Conservation (phyloP, 1,140 invertebrate species). For the Danaus melanippus region DNA sequence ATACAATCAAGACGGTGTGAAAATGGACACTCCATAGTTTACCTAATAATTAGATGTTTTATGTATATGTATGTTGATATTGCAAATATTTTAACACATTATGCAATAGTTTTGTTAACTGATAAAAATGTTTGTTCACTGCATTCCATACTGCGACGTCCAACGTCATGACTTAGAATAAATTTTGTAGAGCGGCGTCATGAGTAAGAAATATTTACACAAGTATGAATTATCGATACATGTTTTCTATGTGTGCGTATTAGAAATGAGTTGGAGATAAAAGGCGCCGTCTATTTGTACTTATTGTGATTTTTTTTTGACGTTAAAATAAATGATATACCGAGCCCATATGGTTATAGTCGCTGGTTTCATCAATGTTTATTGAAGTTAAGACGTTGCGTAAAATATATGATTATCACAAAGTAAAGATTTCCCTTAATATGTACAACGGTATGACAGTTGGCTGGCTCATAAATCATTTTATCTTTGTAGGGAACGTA, state of each 20-base stretch:
- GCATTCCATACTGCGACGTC: constrained; percentile 32
- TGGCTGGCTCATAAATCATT: constrained; percentile 55
- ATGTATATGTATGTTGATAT: constrained; percentile 25
- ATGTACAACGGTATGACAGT: constrained; percentile 45
- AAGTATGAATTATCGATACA: constrained; percentile 27
- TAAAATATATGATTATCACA: constrained; percentile 31
- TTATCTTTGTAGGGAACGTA: constrained; percentile 28
- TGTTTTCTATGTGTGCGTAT: constrained; percentile 4
- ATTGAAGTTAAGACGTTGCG: constrained; percentile 25
- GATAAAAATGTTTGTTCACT: constrained; percentile 44
- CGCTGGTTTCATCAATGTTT: constrained; percentile 30
- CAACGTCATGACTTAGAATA: constrained; percentile 24
- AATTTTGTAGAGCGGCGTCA: constrained; percentile 21
- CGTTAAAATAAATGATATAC: constrained; percentile 23
- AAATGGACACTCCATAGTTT: constrained; percentile 23
- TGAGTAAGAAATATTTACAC: constrained; percentile 27
- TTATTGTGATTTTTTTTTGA: constrained; percentile 3
- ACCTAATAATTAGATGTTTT: constrained; percentile 22
- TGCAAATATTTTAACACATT: constrained; percentile 40
- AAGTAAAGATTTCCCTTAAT: constrained; percentile 52
- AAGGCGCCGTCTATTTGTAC: no score
- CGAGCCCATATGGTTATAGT: constrained; percentile 18
- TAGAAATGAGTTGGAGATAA: no score
- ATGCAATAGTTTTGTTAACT: constrained; percentile 40
- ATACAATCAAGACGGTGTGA: background rate